Conservation (phyloP, 2,888 invertebrate species). For the Acanthococcus lagerstroemiae region DNA sequence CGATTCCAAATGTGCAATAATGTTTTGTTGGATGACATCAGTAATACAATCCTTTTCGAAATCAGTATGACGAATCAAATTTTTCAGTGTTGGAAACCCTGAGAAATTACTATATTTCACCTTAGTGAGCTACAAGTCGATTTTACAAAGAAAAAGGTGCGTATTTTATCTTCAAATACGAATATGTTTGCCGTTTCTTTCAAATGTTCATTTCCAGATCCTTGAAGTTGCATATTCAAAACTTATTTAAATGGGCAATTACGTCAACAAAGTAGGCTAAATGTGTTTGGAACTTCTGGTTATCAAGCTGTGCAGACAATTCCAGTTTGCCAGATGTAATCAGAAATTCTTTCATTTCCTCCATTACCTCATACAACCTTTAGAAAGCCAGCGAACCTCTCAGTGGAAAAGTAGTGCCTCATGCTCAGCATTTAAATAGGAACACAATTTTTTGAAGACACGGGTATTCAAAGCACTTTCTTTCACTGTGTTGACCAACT, state of each 20-base stretch:
- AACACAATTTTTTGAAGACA: conserved; percentile 27
- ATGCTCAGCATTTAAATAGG: conserved; percentile 5
- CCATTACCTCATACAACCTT: conserved; percentile 1
- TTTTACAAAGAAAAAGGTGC: too few species aligned
- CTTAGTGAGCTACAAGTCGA: neutral
- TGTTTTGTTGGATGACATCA: neutral
- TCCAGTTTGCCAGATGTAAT: neutral
- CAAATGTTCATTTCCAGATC: neutral
- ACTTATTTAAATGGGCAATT: neutral
- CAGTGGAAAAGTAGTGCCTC: conserved; percentile 14
- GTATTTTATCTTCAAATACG: conserved; percentile 2
- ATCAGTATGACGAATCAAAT: neutral
- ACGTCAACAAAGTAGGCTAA: conserved; percentile 4
- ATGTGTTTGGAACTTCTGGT: neutral
- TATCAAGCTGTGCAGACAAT: neutral
- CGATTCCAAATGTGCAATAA: neutral
- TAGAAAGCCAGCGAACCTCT: conserved; percentile 16
- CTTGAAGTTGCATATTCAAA: conserved; percentile 4
- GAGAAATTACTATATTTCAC: neutral
- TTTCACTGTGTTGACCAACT: conserved; percentile 24
- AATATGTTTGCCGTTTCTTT: conserved; percentile 1
- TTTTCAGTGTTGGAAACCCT: neutral
- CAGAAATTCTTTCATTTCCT: conserved; percentile 2
- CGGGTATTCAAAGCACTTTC: conserved; percentile 26
- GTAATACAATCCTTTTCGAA: neutral